phyloP scores from a whole-genome alignment of 1,140 invertebrate species.

The Trichonephila clavipes region DNA sequence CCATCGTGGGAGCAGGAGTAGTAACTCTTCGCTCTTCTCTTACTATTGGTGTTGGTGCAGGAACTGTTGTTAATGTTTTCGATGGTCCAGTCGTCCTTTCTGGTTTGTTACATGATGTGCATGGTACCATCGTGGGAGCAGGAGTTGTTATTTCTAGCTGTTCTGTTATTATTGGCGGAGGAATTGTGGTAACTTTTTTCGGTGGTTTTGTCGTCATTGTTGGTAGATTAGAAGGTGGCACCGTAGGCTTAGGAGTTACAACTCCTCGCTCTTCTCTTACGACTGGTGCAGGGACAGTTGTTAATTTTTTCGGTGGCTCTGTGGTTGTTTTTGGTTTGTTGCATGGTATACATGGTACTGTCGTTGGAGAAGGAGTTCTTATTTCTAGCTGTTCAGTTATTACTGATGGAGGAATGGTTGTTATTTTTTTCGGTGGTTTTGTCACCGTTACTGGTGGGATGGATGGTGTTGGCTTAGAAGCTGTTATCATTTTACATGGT shows the following conservation, averaged over 20 bases:
- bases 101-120: neutral
- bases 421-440: neutral
- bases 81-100: neutral
- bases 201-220: neutral
- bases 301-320: too few relatives aligned
- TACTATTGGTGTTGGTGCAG: neutral
- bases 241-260: neutral
- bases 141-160: neutral
- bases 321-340: neutral
- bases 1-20: neutral
- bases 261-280: neutral
- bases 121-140: neutral
- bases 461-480: neutral
- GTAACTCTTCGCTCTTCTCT: neutral
- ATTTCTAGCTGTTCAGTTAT: neutral
- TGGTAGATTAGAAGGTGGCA: neutral
- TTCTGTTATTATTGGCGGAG: neutral
- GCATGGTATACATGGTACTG: neutral
- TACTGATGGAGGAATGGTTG: neutral
- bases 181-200: neutral
- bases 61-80: neutral
- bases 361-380: neutral
- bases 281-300: too few relatives aligned
- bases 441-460: neutral
- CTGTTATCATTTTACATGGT: neutral